A percentile compares a stretch with the other conserved stretches of the same genome.
Evolutionary conservation across 2,797 vertebrate genomes (phyloP).

Genomic region (Ibycter americanus): DNA sequence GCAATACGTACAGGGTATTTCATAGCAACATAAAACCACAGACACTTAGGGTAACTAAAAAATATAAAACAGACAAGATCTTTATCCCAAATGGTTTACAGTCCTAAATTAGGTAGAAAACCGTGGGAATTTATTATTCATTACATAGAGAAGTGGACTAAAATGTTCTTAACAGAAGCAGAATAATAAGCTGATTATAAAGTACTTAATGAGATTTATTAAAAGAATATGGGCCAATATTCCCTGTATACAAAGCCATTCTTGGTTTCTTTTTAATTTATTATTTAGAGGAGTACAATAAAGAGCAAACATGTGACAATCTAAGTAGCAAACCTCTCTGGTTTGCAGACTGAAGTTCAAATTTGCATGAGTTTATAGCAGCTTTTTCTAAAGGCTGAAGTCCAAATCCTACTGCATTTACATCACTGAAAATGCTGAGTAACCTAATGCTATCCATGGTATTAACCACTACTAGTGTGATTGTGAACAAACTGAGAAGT

Average conservation of each 20-base stretch:
- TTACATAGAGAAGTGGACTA: slow-evolving; percentile 1
- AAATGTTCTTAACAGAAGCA: slow-evolving; percentile 46
- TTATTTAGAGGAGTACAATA: slow-evolving; percentile 10
- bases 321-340: slow-evolving; percentile 10
- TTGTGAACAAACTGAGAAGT: background rate
- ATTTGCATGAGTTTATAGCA: background rate
- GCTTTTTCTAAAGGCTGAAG: background rate
- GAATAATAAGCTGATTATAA: slow-evolving; percentile 70
- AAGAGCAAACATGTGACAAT: slow-evolving; percentile 33
- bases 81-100: background rate
- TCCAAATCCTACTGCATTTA: background rate
- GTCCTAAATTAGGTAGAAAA: slow-evolving; percentile 1
- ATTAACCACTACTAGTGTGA: background rate
- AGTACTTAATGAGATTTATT: slow-evolving; percentile 69
- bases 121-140: background rate
- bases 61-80: background rate
- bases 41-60: background rate
- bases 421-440: background rate
- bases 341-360: background rate
- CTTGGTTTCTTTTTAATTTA: slow-evolving; percentile 32
- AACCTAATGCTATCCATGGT: background rate
- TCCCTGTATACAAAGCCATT: slow-evolving; percentile 34
- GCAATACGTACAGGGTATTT: background rate
- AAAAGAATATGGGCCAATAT: slow-evolving; percentile 44
- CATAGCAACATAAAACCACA: background rate